phyloP scores from a whole-genome alignment of 2,113 vertebrate genomes.

The Otis tarda region DNA sequence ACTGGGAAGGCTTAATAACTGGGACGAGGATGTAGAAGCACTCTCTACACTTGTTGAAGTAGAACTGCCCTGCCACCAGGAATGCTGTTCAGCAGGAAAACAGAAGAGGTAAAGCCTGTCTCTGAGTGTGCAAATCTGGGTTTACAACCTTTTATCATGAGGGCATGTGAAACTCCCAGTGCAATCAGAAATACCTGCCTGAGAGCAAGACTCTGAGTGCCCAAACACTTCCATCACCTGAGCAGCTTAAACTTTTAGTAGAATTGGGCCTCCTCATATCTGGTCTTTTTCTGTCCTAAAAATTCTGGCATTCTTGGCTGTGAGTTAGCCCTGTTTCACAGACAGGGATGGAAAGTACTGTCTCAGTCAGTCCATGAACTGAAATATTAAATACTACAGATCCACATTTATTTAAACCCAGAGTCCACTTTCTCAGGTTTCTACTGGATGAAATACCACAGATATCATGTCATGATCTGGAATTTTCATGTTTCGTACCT shows the following conservation, averaged over 20 bases:
- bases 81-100: not conserved
- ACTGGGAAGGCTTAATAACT: not conserved
- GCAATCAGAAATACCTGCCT: not conserved
- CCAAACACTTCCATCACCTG: not conserved
- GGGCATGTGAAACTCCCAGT: not conserved
- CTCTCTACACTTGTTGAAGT: not conserved
- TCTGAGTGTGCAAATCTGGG: not conserved
- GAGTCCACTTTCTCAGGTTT: not conserved
- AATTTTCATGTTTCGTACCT: not conserved
- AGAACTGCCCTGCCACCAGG: not conserved
- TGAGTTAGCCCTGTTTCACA: not conserved
- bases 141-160: not conserved
- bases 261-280: not conserved
- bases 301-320: not conserved
- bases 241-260: not conserved
- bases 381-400: not conserved
- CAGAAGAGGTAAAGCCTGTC: not conserved
- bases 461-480: not conserved
- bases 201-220: not conserved
- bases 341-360: not conserved
- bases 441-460: not conserved
- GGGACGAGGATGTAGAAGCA: fast-evolving
- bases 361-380: not conserved
- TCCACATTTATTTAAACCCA: too few species aligned
- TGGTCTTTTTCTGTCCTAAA: not conserved